phyloP scores from a whole-genome alignment of 1,140 invertebrate genomes.

The Sminthurinus signatus region DNA sequence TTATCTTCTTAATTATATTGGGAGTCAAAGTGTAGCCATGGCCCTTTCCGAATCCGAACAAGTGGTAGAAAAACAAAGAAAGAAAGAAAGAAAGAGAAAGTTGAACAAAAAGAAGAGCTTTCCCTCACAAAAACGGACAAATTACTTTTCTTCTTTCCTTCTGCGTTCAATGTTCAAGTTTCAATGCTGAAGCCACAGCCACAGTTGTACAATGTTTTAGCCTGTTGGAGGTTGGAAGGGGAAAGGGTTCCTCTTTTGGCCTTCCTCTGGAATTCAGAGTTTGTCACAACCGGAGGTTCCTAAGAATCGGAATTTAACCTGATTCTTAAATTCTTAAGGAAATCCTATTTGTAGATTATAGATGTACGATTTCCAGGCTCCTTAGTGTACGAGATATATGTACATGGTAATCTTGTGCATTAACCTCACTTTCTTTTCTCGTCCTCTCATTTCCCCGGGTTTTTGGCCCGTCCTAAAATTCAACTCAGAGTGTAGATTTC shows the following conservation, averaged over 20 bases:
- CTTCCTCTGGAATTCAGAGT: not conserved
- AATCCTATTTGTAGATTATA: no score
- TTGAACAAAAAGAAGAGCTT: slow-evolving; percentile 6
- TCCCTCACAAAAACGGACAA: slow-evolving; percentile 12
- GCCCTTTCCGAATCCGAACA: not conserved
- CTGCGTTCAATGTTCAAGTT: not conserved
- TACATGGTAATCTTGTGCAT: no score
- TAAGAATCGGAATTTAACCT: not conserved
- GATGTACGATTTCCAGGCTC: no score
- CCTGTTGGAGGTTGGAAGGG: not conserved
- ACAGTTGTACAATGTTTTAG: not conserved
- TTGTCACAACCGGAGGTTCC: not conserved
- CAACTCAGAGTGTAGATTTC: no score
- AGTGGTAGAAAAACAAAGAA: not conserved
- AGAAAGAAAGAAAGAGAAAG: not conserved
- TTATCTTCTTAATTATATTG: no score
- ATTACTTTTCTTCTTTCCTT: slow-evolving; percentile 13
- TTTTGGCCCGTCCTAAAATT: no score
- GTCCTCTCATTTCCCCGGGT: no score
- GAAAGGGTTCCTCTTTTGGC: not conserved
- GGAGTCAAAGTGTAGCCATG: no score
- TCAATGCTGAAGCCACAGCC: slow-evolving; percentile 17
- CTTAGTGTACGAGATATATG: no score
- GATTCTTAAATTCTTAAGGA: not conserved
- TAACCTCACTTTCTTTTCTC: no score